Percentiles rank a stretch among this genome's conserved stretches.
Conservation (phyloP, 2,797 vertebrate species). For the Mormyrus proboscirostris region DNA sequence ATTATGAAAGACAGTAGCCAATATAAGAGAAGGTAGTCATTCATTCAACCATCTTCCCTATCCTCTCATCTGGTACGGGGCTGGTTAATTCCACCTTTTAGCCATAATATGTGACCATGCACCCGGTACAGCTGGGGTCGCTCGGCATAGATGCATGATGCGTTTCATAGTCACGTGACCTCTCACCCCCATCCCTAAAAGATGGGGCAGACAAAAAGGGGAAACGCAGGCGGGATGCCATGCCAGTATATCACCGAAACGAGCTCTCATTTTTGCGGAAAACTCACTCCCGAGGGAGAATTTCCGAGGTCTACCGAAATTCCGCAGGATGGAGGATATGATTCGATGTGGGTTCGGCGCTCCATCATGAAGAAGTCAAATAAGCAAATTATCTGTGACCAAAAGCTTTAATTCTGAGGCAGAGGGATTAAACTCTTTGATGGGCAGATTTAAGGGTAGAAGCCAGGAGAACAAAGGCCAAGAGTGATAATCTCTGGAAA, state of each 20-base stretch:
- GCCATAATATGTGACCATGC: not conserved
- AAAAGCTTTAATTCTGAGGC: conserved; percentile 66
- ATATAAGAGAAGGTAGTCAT: not conserved
- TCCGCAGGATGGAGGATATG: conserved; percentile 53
- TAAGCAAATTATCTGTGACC: conserved; percentile 73
- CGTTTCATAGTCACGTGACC: not conserved
- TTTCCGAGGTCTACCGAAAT: conserved; percentile 21
- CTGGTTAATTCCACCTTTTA: not conserved
- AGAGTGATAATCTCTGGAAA: conserved; percentile 65
- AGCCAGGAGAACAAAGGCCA: conserved; percentile 64
- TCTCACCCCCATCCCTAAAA: not conserved
- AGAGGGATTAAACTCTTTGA: conserved; percentile 66
- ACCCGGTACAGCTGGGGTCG: not conserved
- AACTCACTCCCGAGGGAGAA: not conserved
- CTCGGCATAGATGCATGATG: not conserved
- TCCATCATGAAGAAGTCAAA: conserved; percentile 60
- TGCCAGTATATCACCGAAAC: not conserved
- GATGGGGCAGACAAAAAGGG: not conserved
- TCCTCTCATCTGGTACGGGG: not conserved
- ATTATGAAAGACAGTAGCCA: not conserved
- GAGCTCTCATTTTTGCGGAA: not conserved
- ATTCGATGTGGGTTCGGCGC: conserved; percentile 57
- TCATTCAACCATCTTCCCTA: not conserved
- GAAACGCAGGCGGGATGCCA: not conserved
- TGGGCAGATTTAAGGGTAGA: conserved; percentile 68